Evolutionary conservation across 2,797 vertebrate genomes (phyloP), one percentile per base, ranked within the genome.

Genomic region (Lepidocolaptes lacrymiger): DNA sequence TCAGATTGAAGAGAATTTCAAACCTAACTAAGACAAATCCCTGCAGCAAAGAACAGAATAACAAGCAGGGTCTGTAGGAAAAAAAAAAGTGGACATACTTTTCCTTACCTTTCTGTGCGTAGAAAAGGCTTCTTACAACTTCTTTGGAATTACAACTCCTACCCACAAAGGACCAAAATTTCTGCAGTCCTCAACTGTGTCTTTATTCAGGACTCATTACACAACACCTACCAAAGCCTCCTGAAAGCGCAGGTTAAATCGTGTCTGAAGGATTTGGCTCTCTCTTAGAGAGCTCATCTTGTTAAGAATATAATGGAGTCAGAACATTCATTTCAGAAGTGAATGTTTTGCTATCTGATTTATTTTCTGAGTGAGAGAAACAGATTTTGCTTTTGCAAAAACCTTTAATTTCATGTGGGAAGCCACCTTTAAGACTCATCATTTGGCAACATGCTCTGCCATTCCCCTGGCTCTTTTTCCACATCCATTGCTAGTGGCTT

Each of bases 131-230:
- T 92, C 94, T 96, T 93, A 95, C 84, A 96, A 87, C 94, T 93
- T 96, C 95, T 91, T 93, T 93, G 93, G 94, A 97, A 96, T 97
- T 95, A 89, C 84, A 96, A 95, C 93, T 96, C 91, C 78, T 96
- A 90, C 62, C 83, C 94, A 96, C 95, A 91, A 96, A 93, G 91
- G 80, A 91, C 48, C n/a, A 93, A 61, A 76, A 84, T 88, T 93
- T 86, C 63, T 88, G 37, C 71, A 82, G 82, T 81, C 56, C 61
- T 76, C 80, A 66, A 39, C 77, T 74, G 63, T 67, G 73, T 85
- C 86, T 78, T 93, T 94, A 75, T 94, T 96, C 72, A 88, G 89
- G 63, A 91, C 75, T 91, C 82, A 85, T 73, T 94, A 86, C 77
- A 78, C 43, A 88, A 58, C 68, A 79, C 72, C 62, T 88, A 78